phyloP scores from a whole-genome alignment of 1,140 invertebrate species.

The Drosophila prosaltans region DNA sequence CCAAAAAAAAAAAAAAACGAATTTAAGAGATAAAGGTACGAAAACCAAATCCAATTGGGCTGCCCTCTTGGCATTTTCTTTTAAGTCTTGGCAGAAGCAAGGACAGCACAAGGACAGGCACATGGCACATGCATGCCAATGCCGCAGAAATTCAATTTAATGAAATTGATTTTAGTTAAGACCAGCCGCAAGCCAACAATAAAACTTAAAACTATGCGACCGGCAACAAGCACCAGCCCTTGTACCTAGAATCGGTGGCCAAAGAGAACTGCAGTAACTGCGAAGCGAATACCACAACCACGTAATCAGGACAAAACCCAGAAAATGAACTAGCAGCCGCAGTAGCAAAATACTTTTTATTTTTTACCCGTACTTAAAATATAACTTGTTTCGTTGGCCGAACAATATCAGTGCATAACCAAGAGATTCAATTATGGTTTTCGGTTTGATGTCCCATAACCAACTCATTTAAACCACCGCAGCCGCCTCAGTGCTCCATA shows the following conservation, averaged over 20 bases:
- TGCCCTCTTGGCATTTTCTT: constrained; percentile 24
- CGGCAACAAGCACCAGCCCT: constrained; percentile 18
- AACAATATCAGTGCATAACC: constrained; percentile 42
- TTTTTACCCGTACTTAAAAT: constrained; percentile 55
- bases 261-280: constrained; percentile 39
- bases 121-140: constrained; percentile 48
- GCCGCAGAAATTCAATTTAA: constrained; percentile 53
- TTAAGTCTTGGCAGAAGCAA: neutral
- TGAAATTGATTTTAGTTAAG: constrained; percentile 61
- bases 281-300: constrained; percentile 24
- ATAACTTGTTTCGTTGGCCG: constrained; percentile 57
- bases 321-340: constrained; percentile 63
- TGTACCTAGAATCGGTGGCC: constrained; percentile 11
- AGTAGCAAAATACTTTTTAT: constrained; percentile 52
- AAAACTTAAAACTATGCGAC: constrained; percentile 63
- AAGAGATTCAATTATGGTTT: constrained; percentile 73
- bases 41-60: constrained; percentile 29
- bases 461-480: constrained; percentile 14
- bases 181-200: constrained; percentile 32
- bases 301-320: constrained; percentile 35
- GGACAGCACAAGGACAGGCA: constrained; percentile 28
- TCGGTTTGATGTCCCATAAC: constrained; percentile 16
- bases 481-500: constrained; percentile 30
- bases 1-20: constrained; percentile 10
- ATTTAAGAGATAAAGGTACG: constrained; percentile 14